Base-by-base conservation (phyloP, 1,140 invertebrate species). In the Brachionus koreanus region DNA sequence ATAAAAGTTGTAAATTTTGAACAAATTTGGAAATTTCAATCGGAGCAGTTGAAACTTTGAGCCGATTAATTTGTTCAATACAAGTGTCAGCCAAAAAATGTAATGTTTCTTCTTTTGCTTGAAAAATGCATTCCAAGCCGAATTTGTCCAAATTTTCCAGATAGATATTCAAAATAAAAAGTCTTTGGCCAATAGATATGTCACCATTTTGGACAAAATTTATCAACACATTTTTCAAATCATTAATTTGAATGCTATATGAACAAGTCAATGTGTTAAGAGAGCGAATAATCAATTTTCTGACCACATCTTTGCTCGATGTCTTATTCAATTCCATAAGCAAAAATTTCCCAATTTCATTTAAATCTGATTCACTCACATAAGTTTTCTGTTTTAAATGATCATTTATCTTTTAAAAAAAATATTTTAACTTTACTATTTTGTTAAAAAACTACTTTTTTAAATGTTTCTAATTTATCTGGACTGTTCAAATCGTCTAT, bases 91-190 rank as follows among this genome's bases (percentile, higher is more conserved):
- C 16, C n/a, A 69, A 16, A 37, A 61, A 61, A 6, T 33, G 1
- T 23, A 61, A 37, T 12, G n/a, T 39, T n/a, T 79, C 49, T 10
- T 37, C 25, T 61, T 43, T 57, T n/a, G n/a, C 10, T 12, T 13
- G 0, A 10, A 19, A 6, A 19, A 65, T 52, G 37, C 33, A 39
- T 33, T 79, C 13, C 16, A 79, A 29, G 7, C 76, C 76, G 23
- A 79, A 79, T 25, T 79, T 29, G 49, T 57, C 35, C 19, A 79
- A 65, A 61, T 79, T 79, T 42, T 79, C 76, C 33, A 57, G n/a
- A 43, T 79, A 79, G 25, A 79, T 37, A 37, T 79, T 79, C 12
- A 79, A 25, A 37, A 79, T 79, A 25, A 79, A 79, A 25, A 65
- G 33, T 61, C 23, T 79, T 33, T 79, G 76, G 0, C 49, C 76